Evolutionary conservation across 2,888 invertebrate species (phyloP).

Genomic region (Panopea generosa): DNA sequence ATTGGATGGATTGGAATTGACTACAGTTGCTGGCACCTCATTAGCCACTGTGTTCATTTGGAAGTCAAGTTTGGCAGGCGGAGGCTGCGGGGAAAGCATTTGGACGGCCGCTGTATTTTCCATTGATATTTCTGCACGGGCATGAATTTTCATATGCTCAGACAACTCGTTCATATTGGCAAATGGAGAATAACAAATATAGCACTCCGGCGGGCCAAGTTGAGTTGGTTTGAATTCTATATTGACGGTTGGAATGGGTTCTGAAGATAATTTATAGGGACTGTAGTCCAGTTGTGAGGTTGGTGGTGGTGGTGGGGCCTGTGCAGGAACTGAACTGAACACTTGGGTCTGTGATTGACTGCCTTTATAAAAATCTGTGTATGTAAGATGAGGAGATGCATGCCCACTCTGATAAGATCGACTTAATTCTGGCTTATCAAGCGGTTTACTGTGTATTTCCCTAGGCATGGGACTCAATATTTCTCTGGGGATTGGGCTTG

Average conservation of each 20-base stretch:
- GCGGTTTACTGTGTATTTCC: constrained; percentile 16
- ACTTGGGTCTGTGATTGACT: constrained; percentile 48
- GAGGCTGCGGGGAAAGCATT: neutral
- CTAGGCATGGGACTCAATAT: neutral
- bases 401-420: constrained; percentile 19
- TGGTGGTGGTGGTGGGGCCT: constrained; percentile 23
- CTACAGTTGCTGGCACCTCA: neutral
- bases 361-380: constrained; percentile 42
- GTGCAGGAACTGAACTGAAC: constrained; percentile 39
- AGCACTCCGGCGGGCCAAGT: constrained; percentile 4
- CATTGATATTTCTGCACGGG: constrained; percentile 31
- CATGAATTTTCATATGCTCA: constrained; percentile 52
- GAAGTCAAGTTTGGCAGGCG: neutral
- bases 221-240: neutral
- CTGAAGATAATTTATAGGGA: constrained; percentile 11
- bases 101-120: neutral
- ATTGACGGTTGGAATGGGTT: constrained; percentile 20
- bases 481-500: neutral
- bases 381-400: constrained; percentile 30
- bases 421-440: constrained; percentile 16
- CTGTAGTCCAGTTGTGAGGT: constrained; percentile 43
- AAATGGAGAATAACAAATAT: constrained; percentile 33
- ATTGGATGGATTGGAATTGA: neutral
- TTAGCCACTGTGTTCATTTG: neutral
- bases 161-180: constrained; percentile 35